A percentile compares a stretch with the other conserved stretches of the same genome.
Conservation (phyloP, 2,113 vertebrate genomes). For the Pluvialis apricaria region DNA sequence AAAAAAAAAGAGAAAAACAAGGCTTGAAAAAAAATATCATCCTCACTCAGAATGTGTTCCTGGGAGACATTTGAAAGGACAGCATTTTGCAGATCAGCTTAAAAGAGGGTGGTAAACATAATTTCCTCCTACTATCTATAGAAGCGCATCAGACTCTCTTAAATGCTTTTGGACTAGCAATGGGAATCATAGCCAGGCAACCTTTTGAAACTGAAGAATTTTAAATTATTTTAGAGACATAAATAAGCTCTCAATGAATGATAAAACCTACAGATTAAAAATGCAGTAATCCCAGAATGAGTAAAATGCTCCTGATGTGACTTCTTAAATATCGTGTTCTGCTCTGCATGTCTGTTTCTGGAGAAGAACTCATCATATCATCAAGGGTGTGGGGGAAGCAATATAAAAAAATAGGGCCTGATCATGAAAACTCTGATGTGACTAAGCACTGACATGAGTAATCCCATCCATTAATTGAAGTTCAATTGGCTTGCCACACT, state of each 20-base stretch:
- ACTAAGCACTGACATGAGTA: neutral
- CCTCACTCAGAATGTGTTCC: neutral
- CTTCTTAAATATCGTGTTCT: constrained; percentile 2
- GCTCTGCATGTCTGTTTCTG: neutral
- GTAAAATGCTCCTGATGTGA: neutral
- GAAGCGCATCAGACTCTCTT: neutral
- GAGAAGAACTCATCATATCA: neutral
- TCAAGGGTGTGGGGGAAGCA: neutral
- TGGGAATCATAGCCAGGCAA: neutral
- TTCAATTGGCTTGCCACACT: neutral
- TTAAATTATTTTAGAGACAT: neutral
- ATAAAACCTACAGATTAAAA: neutral
- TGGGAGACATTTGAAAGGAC: constrained; percentile 8
- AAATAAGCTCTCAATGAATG: constrained; percentile 10
- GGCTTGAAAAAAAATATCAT: neutral
- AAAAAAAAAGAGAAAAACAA: neutral
- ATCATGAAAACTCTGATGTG: constrained; percentile 6
- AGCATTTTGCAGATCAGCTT: neutral
- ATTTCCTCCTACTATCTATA: constrained; percentile 38
- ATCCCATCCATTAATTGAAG: neutral
- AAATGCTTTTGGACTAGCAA: neutral
- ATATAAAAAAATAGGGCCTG: neutral
- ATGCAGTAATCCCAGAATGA: neutral
- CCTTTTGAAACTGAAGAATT: neutral
- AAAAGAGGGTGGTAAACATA: constrained; percentile 8